phyloP scores from a whole-genome alignment of 2,888 invertebrate species.

The Drosophila mettleri region DNA sequence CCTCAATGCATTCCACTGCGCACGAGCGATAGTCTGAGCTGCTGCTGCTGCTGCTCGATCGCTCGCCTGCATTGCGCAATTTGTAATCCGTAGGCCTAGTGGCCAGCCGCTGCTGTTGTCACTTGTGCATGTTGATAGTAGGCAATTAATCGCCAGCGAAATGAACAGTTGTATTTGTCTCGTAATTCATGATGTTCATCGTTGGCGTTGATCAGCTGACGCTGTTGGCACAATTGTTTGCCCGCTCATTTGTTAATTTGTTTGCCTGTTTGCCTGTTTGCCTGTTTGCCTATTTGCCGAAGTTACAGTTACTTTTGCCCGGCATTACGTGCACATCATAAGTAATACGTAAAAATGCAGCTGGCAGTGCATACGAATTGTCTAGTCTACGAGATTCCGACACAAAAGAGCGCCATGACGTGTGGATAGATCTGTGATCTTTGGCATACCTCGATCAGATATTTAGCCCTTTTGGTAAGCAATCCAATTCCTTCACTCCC shows the following conservation, averaged over 20 bases:
- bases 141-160: conserved; percentile 59
- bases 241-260: background rate
- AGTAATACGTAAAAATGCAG: conserved; percentile 35
- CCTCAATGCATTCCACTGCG: conserved; percentile 69
- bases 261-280: background rate
- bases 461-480: no score
- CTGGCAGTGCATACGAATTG: conserved; percentile 59
- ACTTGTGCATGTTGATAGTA: conserved; percentile 40
- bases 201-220: conserved; percentile 49
- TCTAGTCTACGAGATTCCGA: no score
- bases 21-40: conserved; percentile 34
- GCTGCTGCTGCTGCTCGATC: conserved; percentile 1
- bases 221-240: conserved; percentile 35
- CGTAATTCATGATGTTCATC: conserved; percentile 48
- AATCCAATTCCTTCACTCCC: background rate
- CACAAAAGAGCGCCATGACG: no score
- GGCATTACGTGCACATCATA: conserved; percentile 55
- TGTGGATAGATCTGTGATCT: background rate
- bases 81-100: conserved; percentile 31
- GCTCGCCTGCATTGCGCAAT: conserved; percentile 30
- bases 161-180: conserved; percentile 56
- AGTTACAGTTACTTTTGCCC: conserved; percentile 53
- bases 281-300: conserved; percentile 13
- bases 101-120: conserved; percentile 16
- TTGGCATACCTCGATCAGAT: no score